Conservation (phyloP, 2,797 vertebrate species). For the Trachops cirrhosus region DNA sequence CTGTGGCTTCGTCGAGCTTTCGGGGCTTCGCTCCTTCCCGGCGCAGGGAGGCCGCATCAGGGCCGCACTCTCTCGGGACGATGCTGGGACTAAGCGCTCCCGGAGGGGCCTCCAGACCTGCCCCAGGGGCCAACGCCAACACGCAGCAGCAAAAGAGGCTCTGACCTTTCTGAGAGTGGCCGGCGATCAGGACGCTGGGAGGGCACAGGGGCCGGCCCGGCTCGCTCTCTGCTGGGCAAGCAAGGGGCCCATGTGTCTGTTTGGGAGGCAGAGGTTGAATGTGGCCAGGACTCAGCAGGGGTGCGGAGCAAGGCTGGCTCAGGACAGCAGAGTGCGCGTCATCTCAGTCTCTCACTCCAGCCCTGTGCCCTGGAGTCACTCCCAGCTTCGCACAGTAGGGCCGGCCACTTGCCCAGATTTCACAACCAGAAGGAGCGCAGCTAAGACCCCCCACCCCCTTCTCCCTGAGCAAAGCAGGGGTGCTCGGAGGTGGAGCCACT, state of each 20-base stretch:
- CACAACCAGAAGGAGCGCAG: background rate
- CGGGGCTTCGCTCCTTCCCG: background rate
- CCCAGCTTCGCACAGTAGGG: background rate
- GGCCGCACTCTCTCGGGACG: background rate
- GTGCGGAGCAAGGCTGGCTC: background rate
- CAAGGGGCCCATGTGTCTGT: background rate
- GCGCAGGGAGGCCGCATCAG: background rate
- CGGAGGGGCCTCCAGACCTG: background rate
- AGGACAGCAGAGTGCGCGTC: background rate
- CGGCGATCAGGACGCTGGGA: background rate
- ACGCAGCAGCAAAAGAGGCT: background rate
- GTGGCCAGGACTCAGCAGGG: background rate
- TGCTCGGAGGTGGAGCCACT: background rate
- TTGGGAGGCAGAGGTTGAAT: background rate
- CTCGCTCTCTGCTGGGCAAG: background rate
- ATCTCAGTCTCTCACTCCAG: background rate
- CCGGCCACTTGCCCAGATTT: background rate
- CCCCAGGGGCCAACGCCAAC: background rate
- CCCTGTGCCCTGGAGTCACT: background rate
- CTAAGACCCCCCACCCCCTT: background rate
- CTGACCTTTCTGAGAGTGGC: background rate
- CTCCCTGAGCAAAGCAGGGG: background rate
- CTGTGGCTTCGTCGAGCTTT: background rate
- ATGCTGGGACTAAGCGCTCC: background rate
- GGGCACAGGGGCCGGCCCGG: background rate